Conservation (phyloP, 2,888 invertebrate species). For the Sipha maydis region DNA sequence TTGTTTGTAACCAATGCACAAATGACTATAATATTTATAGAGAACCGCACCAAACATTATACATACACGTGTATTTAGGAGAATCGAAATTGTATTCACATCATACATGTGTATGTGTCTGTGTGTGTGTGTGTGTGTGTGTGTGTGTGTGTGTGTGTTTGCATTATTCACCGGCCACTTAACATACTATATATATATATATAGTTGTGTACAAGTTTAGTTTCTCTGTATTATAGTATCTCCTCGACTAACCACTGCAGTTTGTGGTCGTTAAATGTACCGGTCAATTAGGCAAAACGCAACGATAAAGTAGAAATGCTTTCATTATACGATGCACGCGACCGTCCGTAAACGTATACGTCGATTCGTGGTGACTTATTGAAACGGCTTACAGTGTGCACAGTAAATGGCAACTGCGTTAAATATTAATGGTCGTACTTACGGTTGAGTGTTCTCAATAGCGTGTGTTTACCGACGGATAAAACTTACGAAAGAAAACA, state of each 20-base stretch:
- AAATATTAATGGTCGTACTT: not conserved
- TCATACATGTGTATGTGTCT: too few species aligned
- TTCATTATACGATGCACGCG: not conserved
- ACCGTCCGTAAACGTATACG: not conserved
- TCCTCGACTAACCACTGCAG: too few species aligned
- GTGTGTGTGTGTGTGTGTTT: not conserved
- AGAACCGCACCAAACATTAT: not conserved
- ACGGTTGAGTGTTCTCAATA: not conserved
- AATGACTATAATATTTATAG: constrained; percentile 10
- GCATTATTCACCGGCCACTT: not conserved
- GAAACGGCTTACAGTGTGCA: not conserved
- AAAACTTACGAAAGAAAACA: not conserved
- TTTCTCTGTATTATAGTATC: too few species aligned
- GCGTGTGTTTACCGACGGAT: not conserved
- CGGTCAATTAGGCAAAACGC: not conserved
- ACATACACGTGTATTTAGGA: not conserved
- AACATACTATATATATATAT: not conserved
- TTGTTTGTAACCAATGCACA: not conserved
- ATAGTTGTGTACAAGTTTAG: too few species aligned
- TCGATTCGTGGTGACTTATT: not conserved
- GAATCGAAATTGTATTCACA: too few species aligned
- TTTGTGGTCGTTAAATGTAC: not conserved
- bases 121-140: not conserved
- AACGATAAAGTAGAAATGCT: not conserved
- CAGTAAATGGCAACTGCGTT: not conserved